Percentiles rank a stretch among this genome's conserved stretches.
Conservation (phyloP, 2,797 vertebrate species). For the Onychomys arenicola region DNA sequence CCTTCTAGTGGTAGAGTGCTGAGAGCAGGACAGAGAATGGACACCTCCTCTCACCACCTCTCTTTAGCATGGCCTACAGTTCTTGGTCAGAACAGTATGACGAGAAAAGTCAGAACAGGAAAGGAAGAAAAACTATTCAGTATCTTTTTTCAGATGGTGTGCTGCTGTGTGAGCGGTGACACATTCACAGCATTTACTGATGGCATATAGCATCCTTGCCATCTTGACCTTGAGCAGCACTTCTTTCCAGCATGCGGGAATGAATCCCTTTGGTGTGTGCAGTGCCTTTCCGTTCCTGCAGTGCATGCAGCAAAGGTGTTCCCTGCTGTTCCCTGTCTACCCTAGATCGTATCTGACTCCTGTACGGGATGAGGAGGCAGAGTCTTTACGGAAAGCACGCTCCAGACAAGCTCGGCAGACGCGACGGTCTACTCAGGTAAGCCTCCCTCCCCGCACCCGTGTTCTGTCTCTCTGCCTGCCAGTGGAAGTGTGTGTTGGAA, state of each 20-base stretch:
- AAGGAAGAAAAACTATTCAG: background rate
- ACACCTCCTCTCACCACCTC: background rate
- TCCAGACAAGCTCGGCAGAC: slow-evolving; percentile 96
- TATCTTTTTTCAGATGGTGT: background rate
- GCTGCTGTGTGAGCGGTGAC: background rate
- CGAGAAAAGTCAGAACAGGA: background rate
- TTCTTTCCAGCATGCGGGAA: background rate
- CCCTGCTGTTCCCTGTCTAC: background rate
- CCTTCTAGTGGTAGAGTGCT: background rate
- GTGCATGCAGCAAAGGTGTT: background rate
- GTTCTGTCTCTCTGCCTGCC: background rate
- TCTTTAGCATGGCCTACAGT: background rate
- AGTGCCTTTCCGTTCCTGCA: background rate
- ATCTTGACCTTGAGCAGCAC: background rate
- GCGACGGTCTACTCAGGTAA: slow-evolving; percentile 95
- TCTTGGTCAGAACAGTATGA: background rate
- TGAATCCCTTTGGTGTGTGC: background rate
- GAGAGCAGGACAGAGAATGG: background rate
- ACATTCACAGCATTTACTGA: background rate
- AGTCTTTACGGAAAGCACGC: slow-evolving; percentile 95
- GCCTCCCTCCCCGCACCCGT: background rate
- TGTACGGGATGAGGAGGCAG: slow-evolving; percentile 95
- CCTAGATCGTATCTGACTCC: slow-evolving; percentile 91
- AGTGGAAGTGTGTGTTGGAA: background rate
- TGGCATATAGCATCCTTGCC: background rate